phyloP scores from a whole-genome alignment of 2,797 vertebrate genomes.

The Eidolon dupreanum region DNA sequence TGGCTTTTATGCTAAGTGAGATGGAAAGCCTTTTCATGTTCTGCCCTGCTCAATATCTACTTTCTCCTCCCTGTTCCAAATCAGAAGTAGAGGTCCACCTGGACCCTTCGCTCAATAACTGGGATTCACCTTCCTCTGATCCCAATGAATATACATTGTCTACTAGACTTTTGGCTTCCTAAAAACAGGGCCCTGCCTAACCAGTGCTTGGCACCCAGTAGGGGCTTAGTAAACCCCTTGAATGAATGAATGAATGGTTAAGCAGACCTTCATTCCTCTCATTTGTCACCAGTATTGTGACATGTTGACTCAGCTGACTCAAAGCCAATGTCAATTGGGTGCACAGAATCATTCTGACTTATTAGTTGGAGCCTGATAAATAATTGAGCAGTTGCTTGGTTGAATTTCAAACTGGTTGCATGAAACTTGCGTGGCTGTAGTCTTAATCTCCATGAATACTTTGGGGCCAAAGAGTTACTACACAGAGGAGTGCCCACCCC shows the following conservation, averaged over 20 bases:
- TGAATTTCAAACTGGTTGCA: background rate
- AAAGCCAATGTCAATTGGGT: background rate
- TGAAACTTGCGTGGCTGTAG: background rate
- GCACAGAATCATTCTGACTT: background rate
- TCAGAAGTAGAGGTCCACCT: background rate
- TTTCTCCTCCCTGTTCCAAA: background rate
- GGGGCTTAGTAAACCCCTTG: background rate
- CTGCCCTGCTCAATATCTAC: background rate
- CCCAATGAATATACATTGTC: background rate
- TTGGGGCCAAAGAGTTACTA: background rate
- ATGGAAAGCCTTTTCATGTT: background rate
- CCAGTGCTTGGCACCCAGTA: background rate
- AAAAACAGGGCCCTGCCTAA: background rate
- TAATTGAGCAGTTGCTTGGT: background rate
- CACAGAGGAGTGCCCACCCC: slow-evolving; percentile 4
- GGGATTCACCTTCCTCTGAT: background rate
- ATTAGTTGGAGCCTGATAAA: background rate
- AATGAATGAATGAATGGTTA: background rate
- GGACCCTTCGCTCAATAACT: background rate
- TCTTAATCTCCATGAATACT: slow-evolving; percentile 20
- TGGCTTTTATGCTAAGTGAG: background rate
- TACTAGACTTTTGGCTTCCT: background rate
- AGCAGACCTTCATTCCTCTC: background rate
- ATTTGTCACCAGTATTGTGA: background rate
- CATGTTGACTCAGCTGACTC: background rate